A percentile compares a stretch with the other conserved stretches of the same genome.
Conservation (phyloP, 2,797 vertebrate genomes). For the Anguilla anguilla region DNA sequence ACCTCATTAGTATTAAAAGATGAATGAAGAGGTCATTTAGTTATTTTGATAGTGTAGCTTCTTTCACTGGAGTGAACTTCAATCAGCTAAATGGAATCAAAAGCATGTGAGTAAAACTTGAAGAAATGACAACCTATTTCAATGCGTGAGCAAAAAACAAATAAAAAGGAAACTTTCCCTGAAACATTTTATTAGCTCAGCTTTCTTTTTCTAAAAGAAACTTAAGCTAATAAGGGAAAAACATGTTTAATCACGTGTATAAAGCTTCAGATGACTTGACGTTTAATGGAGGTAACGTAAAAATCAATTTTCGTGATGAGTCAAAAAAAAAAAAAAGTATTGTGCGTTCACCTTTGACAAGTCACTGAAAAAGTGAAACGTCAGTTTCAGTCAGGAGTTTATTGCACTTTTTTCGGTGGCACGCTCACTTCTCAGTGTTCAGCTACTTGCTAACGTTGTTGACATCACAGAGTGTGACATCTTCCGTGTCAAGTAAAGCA, state of each 20-base stretch:
- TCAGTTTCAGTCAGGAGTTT: neutral
- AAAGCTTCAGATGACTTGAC: neutral
- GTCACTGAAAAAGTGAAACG: neutral
- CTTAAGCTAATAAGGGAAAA: neutral
- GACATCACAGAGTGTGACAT: neutral
- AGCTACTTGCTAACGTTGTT: neutral
- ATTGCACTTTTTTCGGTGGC: neutral
- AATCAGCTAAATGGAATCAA: conserved; percentile 41
- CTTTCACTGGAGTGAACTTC: conserved; percentile 41
- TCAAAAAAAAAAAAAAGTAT: neutral
- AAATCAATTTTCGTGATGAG: neutral
- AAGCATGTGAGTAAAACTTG: conserved; percentile 42
- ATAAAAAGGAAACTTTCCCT: neutral
- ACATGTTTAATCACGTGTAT: neutral
- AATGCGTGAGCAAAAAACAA: conserved; percentile 45
- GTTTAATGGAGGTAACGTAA: neutral
- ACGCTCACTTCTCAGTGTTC: neutral
- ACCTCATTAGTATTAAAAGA: conserved; percentile 45
- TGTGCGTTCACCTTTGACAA: neutral
- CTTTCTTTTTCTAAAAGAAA: neutral
- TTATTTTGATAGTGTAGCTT: conserved; percentile 47
- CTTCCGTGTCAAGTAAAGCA: neutral
- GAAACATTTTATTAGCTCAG: too few species aligned
- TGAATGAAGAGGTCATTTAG: conserved; percentile 44
- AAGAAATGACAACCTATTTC: conserved; percentile 59